Percentiles rank a stretch among this genome's conserved stretches.
Conservation (phyloP, 2,113 vertebrate genomes). For the Cyanoderma ruficeps region DNA sequence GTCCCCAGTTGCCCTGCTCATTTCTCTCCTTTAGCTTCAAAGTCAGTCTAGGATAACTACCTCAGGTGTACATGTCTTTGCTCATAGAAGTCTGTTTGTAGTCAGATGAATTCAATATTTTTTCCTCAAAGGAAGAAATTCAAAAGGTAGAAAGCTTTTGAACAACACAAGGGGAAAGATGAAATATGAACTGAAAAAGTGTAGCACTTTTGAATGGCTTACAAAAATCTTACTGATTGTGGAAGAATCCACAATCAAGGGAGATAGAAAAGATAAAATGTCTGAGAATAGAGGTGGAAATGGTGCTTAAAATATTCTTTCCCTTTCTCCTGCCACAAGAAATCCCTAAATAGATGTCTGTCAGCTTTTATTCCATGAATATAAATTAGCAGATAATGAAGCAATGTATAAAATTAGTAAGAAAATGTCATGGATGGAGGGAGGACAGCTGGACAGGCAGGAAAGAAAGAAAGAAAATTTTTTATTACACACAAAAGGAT, state of each 20-base stretch:
- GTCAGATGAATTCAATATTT: background rate
- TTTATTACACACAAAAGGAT: background rate
- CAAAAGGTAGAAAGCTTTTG: constrained; percentile 23
- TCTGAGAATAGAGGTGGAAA: background rate
- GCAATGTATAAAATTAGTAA: constrained; percentile 30
- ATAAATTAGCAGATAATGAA: constrained; percentile 54
- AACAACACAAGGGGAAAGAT: background rate
- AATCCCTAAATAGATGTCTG: constrained; percentile 37
- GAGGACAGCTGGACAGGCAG: background rate
- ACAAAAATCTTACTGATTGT: background rate
- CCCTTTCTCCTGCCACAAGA: background rate
- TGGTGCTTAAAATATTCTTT: background rate
- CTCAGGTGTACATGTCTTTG: background rate
- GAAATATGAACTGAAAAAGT: background rate
- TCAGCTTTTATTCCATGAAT: constrained; percentile 39
- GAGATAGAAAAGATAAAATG: constrained; percentile 5
- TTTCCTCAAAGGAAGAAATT: constrained; percentile 4
- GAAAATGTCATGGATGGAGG: background rate
- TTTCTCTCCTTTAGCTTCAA: constrained; percentile 2
- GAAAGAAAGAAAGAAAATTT: background rate
- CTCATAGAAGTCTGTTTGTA: background rate
- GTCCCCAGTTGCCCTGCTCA: background rate
- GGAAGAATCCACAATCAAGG: background rate
- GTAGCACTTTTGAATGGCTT: background rate
- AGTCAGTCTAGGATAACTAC: background rate